A percentile compares a stretch with the other conserved stretches of the same genome.
phyloP scores from a whole-genome alignment of 2,888 invertebrate genomes.

The Syritta pipiens region DNA sequence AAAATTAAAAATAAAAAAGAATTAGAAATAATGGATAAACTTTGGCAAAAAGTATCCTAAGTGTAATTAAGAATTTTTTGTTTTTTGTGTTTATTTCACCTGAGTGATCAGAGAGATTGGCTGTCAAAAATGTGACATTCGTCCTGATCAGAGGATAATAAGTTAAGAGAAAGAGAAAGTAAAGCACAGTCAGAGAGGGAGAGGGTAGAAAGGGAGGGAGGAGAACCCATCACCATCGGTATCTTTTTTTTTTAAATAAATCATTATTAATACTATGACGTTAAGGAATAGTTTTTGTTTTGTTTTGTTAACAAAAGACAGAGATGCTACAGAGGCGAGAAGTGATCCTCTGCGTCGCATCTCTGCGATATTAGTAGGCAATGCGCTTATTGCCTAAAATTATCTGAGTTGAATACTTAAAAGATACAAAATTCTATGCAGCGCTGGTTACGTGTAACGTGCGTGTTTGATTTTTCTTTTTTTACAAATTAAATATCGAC shows the following conservation, averaged over 20 bases:
- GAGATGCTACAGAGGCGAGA: not conserved
- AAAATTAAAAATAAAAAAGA: slow-evolving; percentile 39
- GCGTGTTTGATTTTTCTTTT: slow-evolving; percentile 4
- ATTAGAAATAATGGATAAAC: slow-evolving; percentile 61
- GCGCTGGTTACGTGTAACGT: slow-evolving; percentile 27
- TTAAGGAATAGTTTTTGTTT: slow-evolving; percentile 47
- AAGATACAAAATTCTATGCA: slow-evolving; percentile 15
- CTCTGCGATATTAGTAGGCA: slow-evolving; percentile 72
- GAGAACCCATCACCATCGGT: slow-evolving; percentile 58
- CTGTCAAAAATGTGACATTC: not conserved
- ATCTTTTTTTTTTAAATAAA: slow-evolving; percentile 22
- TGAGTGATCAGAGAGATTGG: slow-evolving; percentile 24
- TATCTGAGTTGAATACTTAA: slow-evolving; percentile 63
- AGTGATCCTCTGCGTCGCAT: slow-evolving; percentile 14
- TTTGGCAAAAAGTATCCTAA: slow-evolving; percentile 68
- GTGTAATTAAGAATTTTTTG: slow-evolving; percentile 31
- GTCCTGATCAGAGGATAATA: slow-evolving; percentile 13
- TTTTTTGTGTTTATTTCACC: slow-evolving; percentile 19
- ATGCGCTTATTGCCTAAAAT: slow-evolving; percentile 71
- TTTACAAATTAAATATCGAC: slow-evolving; percentile 43
- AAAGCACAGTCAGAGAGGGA: slow-evolving; percentile 2
- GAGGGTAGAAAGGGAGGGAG: not conserved
- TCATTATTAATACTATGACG: slow-evolving; percentile 45
- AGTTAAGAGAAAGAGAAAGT: slow-evolving; percentile 2
- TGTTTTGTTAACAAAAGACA: too few species aligned